Percentiles rank a stretch among this genome's conserved stretches.
Conservation (phyloP, 2,113 vertebrate genomes). For the Protobothrops flavoviridis region DNA sequence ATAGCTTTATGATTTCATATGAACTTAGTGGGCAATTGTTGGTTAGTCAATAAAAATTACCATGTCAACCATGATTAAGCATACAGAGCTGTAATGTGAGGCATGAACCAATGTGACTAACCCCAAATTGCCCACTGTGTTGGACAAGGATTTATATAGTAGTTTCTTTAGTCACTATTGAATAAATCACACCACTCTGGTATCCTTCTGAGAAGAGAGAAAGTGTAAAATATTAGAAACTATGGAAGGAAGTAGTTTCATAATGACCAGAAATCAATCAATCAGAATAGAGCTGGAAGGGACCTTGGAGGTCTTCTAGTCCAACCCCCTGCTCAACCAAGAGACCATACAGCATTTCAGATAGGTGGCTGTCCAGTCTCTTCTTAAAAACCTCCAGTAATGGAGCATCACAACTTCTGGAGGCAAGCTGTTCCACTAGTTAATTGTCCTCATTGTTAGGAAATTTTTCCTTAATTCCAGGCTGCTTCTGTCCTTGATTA, state of each 20-base stretch:
- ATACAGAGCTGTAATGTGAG: not conserved
- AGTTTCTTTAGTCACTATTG: not conserved
- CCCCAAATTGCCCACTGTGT: not conserved
- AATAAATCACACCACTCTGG: not conserved
- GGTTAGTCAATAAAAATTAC: not conserved
- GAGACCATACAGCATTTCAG: too few relatives aligned
- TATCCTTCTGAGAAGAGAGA: not conserved
- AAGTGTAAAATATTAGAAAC: not conserved
- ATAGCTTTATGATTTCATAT: not conserved
- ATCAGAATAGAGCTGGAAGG: too few relatives aligned
- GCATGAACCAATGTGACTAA: not conserved
- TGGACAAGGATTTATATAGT: not conserved
- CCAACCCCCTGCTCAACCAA: too few relatives aligned
- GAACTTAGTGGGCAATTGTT: not conserved
- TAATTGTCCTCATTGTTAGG: too few relatives aligned
- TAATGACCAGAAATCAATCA: not conserved
- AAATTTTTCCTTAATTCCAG: too few relatives aligned
- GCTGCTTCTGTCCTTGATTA: too few relatives aligned
- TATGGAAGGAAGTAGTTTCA: too few relatives aligned
- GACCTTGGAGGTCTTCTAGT: too few relatives aligned
- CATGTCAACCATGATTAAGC: not conserved
- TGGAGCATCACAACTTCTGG: too few relatives aligned
- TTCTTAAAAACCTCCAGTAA: too few relatives aligned
- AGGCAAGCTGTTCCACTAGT: too few relatives aligned
- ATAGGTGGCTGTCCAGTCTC: too few relatives aligned